Base-by-base conservation (phyloP, 2,888 invertebrate species). In the Drosophila melanocephala region DNA sequence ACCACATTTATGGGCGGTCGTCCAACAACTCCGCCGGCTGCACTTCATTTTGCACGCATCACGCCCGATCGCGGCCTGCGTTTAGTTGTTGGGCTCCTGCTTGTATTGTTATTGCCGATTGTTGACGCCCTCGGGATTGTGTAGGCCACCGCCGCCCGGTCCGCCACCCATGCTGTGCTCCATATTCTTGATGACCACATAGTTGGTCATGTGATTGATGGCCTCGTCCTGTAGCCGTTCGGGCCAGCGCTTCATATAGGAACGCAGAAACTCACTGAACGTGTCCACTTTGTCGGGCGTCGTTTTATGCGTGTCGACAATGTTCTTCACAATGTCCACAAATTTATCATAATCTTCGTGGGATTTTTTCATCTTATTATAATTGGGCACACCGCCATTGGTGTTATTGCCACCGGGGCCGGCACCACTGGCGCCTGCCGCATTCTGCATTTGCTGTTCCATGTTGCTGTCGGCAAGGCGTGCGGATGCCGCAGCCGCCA, bases 41-140 rank as follows among this genome's bases (percentile, higher is more conserved):
- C 68, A 53, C 65, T 63, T 57, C 28, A 47, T 16, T 57, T 12
- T 28, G 19, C 28, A 51, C 58, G 47, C 65, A 19, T 22, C 9
- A 28, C 16, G n/a, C 56, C 12, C 26, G 37, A 56, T 28, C 39
- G 67, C 65, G 47, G 56, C 63, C 69, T 64, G 55, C 71, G 56
- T 65, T 81, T 75, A 88, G 76, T 83, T 89, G 86, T 80, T 90
- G 89, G 87, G 90, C 87, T 90, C 90, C 84, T 91, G 87, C 85
- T 92, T 92, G 86, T 91, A 92, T 92, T 87, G 86, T 89, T 93
- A 93, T 93, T 93, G 93, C 92, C 93, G 84, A 87, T 93, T 93
- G 77, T 92, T 92, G 66, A 92, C 92, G 70, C 90, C 91, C 72
- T 91, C 92, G 16, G 91, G 91, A 75, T 88, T 91, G 60, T 89